Evolutionary conservation across 1,140 invertebrate genomes (phyloP).

Genomic region (Coelopa frigida): DNA sequence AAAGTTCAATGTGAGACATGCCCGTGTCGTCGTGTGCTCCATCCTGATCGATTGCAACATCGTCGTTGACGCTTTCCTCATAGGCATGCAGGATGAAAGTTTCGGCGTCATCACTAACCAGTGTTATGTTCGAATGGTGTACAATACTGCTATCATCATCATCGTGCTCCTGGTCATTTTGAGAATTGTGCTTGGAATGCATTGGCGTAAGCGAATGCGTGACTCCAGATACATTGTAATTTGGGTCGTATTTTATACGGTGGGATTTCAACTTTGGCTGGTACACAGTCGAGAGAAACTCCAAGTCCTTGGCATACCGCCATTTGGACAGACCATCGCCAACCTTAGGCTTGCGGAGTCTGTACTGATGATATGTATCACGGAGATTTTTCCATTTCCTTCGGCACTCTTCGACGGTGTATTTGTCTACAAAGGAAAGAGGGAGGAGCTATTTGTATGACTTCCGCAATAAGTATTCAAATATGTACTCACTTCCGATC

Average conservation of each 20-base stretch:
- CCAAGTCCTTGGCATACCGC: constrained; percentile 38
- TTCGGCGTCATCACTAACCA: constrained; percentile 36
- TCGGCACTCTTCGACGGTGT: constrained; percentile 38
- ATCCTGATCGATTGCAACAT: constrained; percentile 24
- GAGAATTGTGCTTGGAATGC: not conserved
- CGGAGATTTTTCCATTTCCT: constrained; percentile 41
- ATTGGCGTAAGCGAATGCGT: not conserved
- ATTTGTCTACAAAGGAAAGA: constrained; percentile 23
- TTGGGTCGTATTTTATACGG: constrained; percentile 20
- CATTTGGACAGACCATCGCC: constrained; percentile 39
- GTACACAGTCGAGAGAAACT: constrained; percentile 37
- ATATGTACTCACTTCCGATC: constrained; percentile 34
- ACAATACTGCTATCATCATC: constrained; percentile 14
- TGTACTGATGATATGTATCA: constrained; percentile 41
- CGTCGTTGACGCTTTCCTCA: constrained; percentile 37
- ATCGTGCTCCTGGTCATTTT: constrained; percentile 8
- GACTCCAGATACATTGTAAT: too few species aligned
- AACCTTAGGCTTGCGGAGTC: constrained; percentile 36
- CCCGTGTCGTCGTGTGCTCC: constrained; percentile 31
- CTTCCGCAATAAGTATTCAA: not conserved
- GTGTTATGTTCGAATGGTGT: constrained; percentile 4
- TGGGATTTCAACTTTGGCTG: constrained; percentile 40
- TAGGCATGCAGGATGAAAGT: constrained; percentile 37
- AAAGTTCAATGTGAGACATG: constrained; percentile 27
- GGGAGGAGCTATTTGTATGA: not conserved